These are phyloP conservation scores for Chrysodeixis includens DNA, from an alignment of 2,888 invertebrate genomes.

Conservation along the genomic window DNA sequence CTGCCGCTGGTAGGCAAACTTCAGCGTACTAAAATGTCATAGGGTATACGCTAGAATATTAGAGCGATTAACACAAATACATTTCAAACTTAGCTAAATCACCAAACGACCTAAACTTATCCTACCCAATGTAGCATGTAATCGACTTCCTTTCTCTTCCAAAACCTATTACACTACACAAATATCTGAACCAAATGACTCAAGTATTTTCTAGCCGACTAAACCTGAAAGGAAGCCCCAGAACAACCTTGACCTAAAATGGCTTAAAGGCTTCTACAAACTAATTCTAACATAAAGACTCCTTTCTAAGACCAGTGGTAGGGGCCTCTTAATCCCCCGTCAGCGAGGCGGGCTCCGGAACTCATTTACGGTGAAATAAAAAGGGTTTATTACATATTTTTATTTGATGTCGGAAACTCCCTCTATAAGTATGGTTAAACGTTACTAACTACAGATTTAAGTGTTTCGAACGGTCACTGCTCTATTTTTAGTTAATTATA, in stretches of 20 bases:
- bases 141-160: neutral
- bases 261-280: slow-evolving; percentile 20
- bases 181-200: neutral
- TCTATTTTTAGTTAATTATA: slow-evolving; percentile 38
- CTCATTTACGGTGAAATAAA: slow-evolving; percentile 83
- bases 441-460: slow-evolving; percentile 52
- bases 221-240: neutral
- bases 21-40: too few relatives aligned
- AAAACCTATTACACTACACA: neutral
- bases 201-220: neutral
- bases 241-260: neutral
- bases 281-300: slow-evolving; percentile 16
- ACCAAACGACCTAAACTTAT: neutral
- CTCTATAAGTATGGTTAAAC: slow-evolving; percentile 49
- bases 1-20: too few relatives aligned
- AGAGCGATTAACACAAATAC: too few relatives aligned
- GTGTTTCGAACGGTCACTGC: slow-evolving; percentile 37
- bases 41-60: too few relatives aligned
- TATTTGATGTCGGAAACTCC: slow-evolving; percentile 72
- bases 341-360: slow-evolving; percentile 75
- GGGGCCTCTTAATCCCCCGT: slow-evolving; percentile 70
- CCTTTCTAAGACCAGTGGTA: slow-evolving; percentile 57
- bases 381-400: slow-evolving; percentile 83
- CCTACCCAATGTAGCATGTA: neutral
- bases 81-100: neutral